These are phyloP conservation scores for Scortum barcoo DNA, from an alignment of 2,113 vertebrate species.

Conservation along the genomic window DNA sequence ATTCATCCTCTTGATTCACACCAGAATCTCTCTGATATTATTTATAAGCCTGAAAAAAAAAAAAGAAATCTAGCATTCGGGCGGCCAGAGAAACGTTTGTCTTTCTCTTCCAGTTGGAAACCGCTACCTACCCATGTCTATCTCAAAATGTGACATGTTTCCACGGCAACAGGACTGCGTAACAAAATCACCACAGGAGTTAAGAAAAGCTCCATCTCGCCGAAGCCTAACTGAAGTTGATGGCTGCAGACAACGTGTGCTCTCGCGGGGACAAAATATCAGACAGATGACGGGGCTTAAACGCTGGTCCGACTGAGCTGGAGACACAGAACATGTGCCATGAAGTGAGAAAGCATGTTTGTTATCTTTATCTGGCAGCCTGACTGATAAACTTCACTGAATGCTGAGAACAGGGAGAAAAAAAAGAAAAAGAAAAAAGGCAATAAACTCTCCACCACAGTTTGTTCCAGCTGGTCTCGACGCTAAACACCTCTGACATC, in stretches of 20 bases:
- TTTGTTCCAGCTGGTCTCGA: conserved; percentile 27
- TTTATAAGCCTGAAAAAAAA: neutral
- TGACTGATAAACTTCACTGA: conserved; percentile 9
- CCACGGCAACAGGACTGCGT: conserved; percentile 71
- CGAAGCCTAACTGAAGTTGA: conserved; percentile 40
- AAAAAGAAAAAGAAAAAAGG: too few species aligned
- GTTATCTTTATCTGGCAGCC: conserved; percentile 28
- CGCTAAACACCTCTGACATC: conserved; percentile 38
- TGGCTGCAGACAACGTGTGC: conserved; percentile 35
- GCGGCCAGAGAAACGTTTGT: neutral
- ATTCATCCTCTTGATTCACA: conserved; percentile 34
- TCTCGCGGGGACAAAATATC: conserved; percentile 14
- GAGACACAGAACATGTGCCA: neutral
- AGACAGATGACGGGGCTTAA: conserved; percentile 17
- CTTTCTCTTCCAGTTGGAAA: conserved; percentile 50
- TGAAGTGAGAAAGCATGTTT: neutral
- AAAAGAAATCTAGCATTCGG: conserved; percentile 6
- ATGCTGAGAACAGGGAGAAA: neutral
- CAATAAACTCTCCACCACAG: conserved; percentile 12
- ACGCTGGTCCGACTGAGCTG: neutral
- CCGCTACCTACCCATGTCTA: conserved; percentile 65
- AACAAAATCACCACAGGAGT: conserved; percentile 75
- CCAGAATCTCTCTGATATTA: conserved; percentile 26
- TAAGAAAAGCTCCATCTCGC: conserved; percentile 48
- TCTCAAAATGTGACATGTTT: conserved; percentile 77